phyloP scores from a whole-genome alignment of 2,113 vertebrate species.

The Chlorodrepanis virens region DNA sequence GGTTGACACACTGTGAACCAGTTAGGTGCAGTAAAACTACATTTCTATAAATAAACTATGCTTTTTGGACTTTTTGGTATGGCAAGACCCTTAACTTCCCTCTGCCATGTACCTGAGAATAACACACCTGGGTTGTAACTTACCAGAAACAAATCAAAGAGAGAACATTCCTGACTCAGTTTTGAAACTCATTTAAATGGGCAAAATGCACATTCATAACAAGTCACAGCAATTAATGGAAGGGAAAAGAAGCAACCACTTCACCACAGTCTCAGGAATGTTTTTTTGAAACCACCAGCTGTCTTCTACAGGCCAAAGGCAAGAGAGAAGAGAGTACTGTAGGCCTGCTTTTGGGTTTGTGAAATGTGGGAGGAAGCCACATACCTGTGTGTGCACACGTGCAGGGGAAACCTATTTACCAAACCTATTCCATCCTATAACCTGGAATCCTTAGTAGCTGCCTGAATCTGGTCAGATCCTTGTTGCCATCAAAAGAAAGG shows the following conservation, averaged over 20 bases:
- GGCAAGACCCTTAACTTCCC: background rate
- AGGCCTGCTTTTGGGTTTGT: background rate
- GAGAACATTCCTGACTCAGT: background rate
- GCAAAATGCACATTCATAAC: background rate
- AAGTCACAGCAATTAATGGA: background rate
- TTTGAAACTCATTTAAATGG: background rate
- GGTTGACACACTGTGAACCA: background rate
- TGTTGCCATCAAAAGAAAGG: background rate
- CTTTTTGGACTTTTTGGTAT: background rate
- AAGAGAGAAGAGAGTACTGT: background rate
- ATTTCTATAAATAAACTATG: background rate
- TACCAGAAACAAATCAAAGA: background rate
- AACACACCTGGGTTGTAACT: background rate
- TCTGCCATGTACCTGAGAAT: conserved; percentile 28
- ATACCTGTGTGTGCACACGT: background rate
- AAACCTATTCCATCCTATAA: background rate
- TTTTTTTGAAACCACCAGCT: background rate
- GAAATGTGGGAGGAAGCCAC: background rate
- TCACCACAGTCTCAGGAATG: conserved; percentile 6
- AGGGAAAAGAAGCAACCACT: background rate
- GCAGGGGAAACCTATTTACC: conserved; percentile 16
- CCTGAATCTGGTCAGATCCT: conserved; percentile 4
- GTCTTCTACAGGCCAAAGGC: background rate
- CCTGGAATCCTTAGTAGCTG: conserved; percentile 30
- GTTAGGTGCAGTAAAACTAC: background rate